Base-by-base conservation (phyloP, 2,888 invertebrate genomes). In the Cerceris rybyensis region DNA sequence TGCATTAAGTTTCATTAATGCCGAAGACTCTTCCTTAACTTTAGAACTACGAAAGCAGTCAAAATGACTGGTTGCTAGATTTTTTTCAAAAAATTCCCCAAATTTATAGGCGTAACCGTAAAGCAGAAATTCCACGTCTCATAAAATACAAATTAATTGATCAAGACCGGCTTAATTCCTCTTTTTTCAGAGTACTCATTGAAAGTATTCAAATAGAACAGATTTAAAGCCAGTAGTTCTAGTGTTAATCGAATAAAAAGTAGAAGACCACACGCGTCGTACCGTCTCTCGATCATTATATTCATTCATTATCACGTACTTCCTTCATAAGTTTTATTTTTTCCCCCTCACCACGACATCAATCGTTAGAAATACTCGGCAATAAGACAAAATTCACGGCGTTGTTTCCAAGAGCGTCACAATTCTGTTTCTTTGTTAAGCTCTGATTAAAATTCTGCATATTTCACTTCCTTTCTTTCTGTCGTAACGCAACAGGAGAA, bases 311-410 rank as follows among this genome's bases (percentile, higher is more conserved):
- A 89, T 86, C 82, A 85, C 78, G 81, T 81, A 64, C 49, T 58
- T 55, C 17, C 61, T 57, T 58, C 16, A 28, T 63, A 7, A 50
- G 9, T 17, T 52, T 52, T 52, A 50, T 14, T 70, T 13, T 8
- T 17, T 78, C 69, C 67, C 70, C 69, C 65, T 75, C 55, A 67
- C 69, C 57, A 59, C 54, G 57, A 66, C 61, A 59, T 75, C 67
- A 39, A 70, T 82, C 78, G 52, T 82, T 84, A 84, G 13, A 69
- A 66, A 67, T 78, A 75, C 68, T 73, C 61, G 85, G 86, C 86
- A 87, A 86, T 88, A 88, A 82, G 75, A 87, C 86, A 89, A 90
- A 90, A 89, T 87, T 88, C 76, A 76, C 65, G 54, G 72, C 82
- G 86, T 88, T 86, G 79, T 84, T 80, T 86, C 78, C 76, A 70